Conservation (phyloP, 2,888 invertebrate genomes). For the Hecatera dysodea region DNA sequence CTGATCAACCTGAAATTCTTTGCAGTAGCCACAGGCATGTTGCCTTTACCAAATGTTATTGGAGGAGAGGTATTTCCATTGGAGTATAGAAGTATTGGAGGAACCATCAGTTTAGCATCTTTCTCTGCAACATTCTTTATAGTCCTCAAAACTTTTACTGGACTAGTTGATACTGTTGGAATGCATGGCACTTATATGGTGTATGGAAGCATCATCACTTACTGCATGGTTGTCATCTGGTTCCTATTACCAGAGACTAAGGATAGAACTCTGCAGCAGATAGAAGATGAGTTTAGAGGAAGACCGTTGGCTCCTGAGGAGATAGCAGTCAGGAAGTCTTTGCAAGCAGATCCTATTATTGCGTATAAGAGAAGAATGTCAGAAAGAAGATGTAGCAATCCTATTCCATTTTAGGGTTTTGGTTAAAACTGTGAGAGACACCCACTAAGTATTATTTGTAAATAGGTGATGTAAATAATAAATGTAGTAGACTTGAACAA, state of each 20-base stretch:
- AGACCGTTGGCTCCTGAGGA: conserved; percentile 64
- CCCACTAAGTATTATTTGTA: conserved; percentile 18
- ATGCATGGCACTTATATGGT: conserved; percentile 90
- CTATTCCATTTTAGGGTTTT: conserved; percentile 44
- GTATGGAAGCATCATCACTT: conserved; percentile 88
- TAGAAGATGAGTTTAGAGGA: conserved; percentile 90
- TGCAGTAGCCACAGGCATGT: conserved; percentile 90
- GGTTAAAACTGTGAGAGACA: neutral
- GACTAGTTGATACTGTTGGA: conserved; percentile 86
- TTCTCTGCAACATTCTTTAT: conserved; percentile 90
- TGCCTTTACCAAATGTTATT: conserved; percentile 93
- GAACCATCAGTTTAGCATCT: conserved; percentile 90
- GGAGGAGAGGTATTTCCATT: conserved; percentile 93
- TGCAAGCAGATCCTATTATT: conserved; percentile 70
- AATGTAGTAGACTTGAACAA: neutral
- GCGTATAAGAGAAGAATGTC: conserved; percentile 73
- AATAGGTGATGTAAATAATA: conserved; percentile 8
- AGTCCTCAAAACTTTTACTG: conserved; percentile 91
- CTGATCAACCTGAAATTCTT: conserved; percentile 89
- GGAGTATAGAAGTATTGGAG: conserved; percentile 91
- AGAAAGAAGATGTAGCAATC: conserved; percentile 66
- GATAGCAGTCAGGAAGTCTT: conserved; percentile 66
- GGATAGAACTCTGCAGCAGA: conserved; percentile 91
- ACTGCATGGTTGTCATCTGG: conserved; percentile 88
- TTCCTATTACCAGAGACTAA: conserved; percentile 92